Evolutionary conservation across 2,888 invertebrate genomes (phyloP).

Genomic region (Meghimatium bilineatum): DNA sequence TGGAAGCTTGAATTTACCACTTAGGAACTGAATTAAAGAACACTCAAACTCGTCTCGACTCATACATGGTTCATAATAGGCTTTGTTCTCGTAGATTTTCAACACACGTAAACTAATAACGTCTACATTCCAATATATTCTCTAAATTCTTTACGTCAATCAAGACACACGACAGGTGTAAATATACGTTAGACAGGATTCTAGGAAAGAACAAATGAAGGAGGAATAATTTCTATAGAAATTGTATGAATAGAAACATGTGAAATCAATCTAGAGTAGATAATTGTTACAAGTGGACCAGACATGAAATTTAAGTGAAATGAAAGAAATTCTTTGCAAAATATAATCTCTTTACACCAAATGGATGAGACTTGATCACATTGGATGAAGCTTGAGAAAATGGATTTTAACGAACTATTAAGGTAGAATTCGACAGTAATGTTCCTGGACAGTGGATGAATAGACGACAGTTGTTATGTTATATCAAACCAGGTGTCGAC

Average conservation of each 20-base stretch:
- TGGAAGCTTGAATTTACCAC: background rate
- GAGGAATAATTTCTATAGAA: background rate
- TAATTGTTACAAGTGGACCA: background rate
- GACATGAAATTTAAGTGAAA: background rate
- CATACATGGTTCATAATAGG: background rate
- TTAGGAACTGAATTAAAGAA: background rate
- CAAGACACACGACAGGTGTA: background rate
- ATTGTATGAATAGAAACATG: background rate
- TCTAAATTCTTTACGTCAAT: background rate
- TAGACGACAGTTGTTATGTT: background rate
- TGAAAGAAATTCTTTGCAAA: background rate
- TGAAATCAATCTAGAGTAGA: background rate
- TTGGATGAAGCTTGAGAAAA: slow-evolving; percentile 8
- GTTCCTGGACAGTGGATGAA: background rate
- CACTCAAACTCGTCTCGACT: background rate
- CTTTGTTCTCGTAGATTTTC: background rate
- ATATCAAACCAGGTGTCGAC: background rate
- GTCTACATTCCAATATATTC: background rate
- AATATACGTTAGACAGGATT: slow-evolving; percentile 7
- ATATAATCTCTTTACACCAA: background rate
- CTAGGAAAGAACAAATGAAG: background rate
- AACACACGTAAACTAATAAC: slow-evolving; percentile 8
- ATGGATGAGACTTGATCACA: background rate
- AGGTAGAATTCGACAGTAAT: background rate
- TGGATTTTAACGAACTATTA: background rate